phyloP scores from a whole-genome alignment of 2,888 invertebrate species.

The Agrenia bidenticulata region DNA sequence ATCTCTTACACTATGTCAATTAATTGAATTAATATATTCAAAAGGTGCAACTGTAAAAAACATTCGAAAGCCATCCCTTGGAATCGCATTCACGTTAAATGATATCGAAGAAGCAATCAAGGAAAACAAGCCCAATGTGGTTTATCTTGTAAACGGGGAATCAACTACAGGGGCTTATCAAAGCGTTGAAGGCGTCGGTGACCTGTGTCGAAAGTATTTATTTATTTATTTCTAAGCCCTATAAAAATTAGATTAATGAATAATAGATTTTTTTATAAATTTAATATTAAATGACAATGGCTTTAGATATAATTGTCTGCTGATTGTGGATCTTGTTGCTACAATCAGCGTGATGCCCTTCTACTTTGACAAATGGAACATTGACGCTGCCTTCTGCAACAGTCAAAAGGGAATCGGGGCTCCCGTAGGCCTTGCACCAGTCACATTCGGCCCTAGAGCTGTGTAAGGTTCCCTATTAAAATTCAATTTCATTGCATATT shows the following conservation, averaged over 20 bases:
- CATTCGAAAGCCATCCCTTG: conserved; percentile 51
- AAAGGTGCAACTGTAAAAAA: background rate
- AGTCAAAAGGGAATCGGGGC: conserved; percentile 74
- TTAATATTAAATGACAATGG: too few species aligned
- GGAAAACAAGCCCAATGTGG: conserved; percentile 66
- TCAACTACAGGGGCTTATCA: conserved; percentile 82
- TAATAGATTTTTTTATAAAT: conserved; percentile 39
- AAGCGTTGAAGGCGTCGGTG: conserved; percentile 73
- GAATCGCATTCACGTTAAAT: conserved; percentile 63
- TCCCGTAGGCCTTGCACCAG: conserved; percentile 73
- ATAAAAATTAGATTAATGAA: too few species aligned
- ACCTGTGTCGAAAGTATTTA: conserved; percentile 62
- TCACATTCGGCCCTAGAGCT: conserved; percentile 70
- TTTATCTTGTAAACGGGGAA: conserved; percentile 84
- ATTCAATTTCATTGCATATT: too few species aligned
- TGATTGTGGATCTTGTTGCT: conserved; percentile 74
- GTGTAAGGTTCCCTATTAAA: too few species aligned
- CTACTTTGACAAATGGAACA: conserved; percentile 68
- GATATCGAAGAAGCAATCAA: conserved; percentile 67
- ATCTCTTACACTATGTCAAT: too few species aligned
- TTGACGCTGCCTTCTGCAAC: conserved; percentile 73
- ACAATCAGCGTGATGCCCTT: conserved; percentile 71
- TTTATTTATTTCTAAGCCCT: background rate
- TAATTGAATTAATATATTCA: too few species aligned
- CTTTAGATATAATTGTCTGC: conserved; percentile 59